Evolutionary conservation across 23 tunicate genomes (phyloP), one percentile per base, ranked within the genome.

Genomic region (Botrylloides violaceus): DNA sequence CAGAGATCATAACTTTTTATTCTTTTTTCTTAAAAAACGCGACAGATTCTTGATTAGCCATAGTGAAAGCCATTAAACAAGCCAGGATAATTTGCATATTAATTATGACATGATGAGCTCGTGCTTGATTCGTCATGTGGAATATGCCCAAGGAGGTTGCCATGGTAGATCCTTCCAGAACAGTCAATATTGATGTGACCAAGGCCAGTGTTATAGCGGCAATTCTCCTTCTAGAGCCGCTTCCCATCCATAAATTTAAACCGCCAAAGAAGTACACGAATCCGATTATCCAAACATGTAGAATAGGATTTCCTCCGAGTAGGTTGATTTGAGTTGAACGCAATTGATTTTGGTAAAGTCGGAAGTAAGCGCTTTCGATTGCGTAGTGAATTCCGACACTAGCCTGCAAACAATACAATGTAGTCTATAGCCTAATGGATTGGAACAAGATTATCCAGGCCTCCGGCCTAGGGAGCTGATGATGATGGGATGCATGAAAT

Each of bases 321-420:
- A 80, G 2, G 0, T 35, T 71, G 19, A 87, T 71, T 60, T 87
- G 95, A 31, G 73, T 76, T 4, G 75, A 68, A 2, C 80, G 79
- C 29, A 71, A 72, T 1, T 64, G 29, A 43, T 76, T 58, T 21
- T 80, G 86, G 56, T 58, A 62, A 5, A 87, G 29, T 35, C 78
- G 78, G 79, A 87, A 87, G 53, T 71, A 87, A 23, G 80, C 29
- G 21, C 78, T 60, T 26, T 80, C 82, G 49, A 80, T 26, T n/a
- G 79, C 49, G 49, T 73, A 87, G 55, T 87, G 95, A 28, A 87
- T 55, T 24, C 82, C 82, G 9, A 80, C 34, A 3, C 64, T 63
- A 5, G 95, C 95, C 95, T 87, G 75, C 12, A 75, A 80, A 36
- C n/a, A n/a, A n/a, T n/a, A n/a, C n/a, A n/a, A n/a, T n/a, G n/a